Evolutionary conservation across 35 echinoderm and acorn worm species (phyloP), one percentile per base, ranked within the genome.

Genomic region (Anneissia japonica): DNA sequence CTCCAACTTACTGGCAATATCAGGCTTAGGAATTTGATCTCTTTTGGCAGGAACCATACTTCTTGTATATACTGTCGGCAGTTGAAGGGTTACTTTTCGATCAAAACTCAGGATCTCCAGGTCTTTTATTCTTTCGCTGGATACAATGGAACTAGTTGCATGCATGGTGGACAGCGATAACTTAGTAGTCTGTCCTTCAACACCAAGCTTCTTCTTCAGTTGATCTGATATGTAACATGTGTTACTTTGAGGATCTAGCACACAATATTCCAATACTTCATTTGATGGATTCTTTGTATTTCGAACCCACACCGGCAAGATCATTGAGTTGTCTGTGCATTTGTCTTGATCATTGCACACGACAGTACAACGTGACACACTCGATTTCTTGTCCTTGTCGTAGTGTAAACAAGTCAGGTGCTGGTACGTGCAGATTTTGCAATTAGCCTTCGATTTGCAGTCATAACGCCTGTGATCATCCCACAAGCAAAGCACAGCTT

Each of bases 161-260:
- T 84, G 80, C 87, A 90, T 90, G 1, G 81, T 90, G 19, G 88
- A 31, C 19, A 86, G 30, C 7, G 75, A 31, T 0, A 90, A 73
- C 3, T 90, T 26, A 3, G 32, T 77, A n/a, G 75, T 31, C 0
- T 80, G 81, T 0, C 88, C 88, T 39, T 84, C 36, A 75, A 84
- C 13, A 34, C 35, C 13, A 23, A 90, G 19, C 30, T 31, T 19
- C 29, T 84, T n/a, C 3, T 37, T 35, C 23, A 76, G 30, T n/a
- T 34, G 34, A 12, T 76, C 41, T 5, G 73, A 75, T 0, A 84
- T 46, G 74, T 84, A 90, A 32, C 80, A 31, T 2, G n/a, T 82
- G 36, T 90, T 83, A 0, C 55, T 41, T 37, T 84, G 88, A 0
- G 51, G 46, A 46, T 90, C 88, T 3, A 90, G 81, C 29, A 90